These are phyloP conservation scores for Diaprepes abbreviatus DNA, from an alignment of 2,888 invertebrate genomes.

Conservation along the genomic window DNA sequence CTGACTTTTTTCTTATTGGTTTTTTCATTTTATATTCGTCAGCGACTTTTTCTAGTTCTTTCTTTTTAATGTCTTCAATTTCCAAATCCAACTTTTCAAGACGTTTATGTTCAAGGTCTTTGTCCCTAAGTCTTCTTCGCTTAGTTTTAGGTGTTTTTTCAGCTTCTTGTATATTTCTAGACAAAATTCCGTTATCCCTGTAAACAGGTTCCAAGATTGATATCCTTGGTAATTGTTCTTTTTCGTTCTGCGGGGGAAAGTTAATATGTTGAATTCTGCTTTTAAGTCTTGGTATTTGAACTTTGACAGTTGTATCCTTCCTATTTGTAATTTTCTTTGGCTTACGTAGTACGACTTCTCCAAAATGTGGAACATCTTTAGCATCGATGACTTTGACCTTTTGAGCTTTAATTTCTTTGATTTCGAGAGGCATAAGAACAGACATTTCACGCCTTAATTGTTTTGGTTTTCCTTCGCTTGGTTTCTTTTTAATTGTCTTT, in stretches of 20 bases:
- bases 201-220: conserved; percentile 63
- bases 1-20: conserved; percentile 54
- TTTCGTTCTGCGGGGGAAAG: conserved; percentile 64
- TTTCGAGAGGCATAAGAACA: conserved; percentile 61
- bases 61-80: conserved; percentile 66
- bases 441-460: conserved; percentile 57
- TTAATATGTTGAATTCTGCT: conserved; percentile 76
- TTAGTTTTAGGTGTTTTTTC: conserved; percentile 62
- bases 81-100: conserved; percentile 68
- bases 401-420: conserved; percentile 74
- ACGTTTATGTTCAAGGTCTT: conserved; percentile 64
- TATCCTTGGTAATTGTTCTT: conserved; percentile 61
- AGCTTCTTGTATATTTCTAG: conserved; percentile 70
- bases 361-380: conserved; percentile 67
- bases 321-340: conserved; percentile 60
- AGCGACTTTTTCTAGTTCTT: conserved; percentile 63
- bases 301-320: conserved; percentile 68
- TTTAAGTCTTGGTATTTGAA: conserved; percentile 76
- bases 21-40: conserved; percentile 59
- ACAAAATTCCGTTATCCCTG: conserved; percentile 66
- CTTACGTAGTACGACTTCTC: conserved; percentile 76
- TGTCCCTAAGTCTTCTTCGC: conserved; percentile 64
- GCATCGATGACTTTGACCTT: conserved; percentile 75
- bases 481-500: conserved; percentile 44
- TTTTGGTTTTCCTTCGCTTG: conserved; percentile 52